A percentile compares a stretch with the other conserved stretches of the same genome.
phyloP scores from a whole-genome alignment of 2,113 vertebrate genomes.

The Sterrhoptilus dennistouni region DNA sequence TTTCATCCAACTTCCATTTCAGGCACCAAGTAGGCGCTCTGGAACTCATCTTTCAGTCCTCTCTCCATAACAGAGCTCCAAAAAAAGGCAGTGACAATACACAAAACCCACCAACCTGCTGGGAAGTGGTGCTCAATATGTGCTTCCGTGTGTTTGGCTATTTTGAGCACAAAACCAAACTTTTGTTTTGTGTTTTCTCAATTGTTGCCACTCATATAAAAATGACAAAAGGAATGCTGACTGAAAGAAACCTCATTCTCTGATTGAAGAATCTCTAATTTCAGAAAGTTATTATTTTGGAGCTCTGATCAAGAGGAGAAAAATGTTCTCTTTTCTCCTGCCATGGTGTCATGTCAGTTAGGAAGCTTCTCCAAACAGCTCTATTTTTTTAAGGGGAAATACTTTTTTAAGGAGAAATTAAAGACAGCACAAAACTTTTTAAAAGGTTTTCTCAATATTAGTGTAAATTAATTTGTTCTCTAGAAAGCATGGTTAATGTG shows the following conservation, averaged over 20 bases:
- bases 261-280: background rate
- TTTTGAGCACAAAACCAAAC: background rate
- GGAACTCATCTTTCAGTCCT: background rate
- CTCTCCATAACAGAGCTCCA: background rate
- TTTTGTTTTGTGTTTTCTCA: background rate
- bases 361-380: background rate
- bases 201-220: background rate
- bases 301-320: background rate
- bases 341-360: background rate
- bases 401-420: background rate
- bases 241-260: background rate
- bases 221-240: background rate
- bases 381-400: background rate
- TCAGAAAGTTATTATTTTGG: background rate
- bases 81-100: background rate
- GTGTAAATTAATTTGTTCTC: background rate
- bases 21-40: background rate
- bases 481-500: background rate
- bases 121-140: background rate
- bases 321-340: background rate
- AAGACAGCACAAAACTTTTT: background rate
- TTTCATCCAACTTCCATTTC: slow-evolving; percentile 13
- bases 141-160: background rate
- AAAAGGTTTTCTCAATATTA: background rate
- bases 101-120: slow-evolving; percentile 30